Evolutionary conservation across 2,113 vertebrate genomes (phyloP), one percentile per base, ranked within the genome.

Genomic region (Synchiropus splendidus): DNA sequence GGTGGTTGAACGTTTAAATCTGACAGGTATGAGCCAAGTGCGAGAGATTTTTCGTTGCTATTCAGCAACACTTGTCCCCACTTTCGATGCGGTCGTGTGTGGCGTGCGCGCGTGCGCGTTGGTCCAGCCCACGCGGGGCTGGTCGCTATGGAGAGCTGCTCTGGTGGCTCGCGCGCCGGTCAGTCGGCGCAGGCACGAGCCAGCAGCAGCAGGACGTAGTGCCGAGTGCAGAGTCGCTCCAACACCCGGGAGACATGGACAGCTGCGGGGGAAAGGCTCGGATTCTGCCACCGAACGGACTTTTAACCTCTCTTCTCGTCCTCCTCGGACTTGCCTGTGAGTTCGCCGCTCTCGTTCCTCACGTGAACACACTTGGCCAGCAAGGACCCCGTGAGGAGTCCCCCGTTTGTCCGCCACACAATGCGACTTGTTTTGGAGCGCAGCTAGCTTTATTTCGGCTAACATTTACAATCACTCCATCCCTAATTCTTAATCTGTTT

Each of bases 291-390:
- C 30, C 16, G 10, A 30, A 31, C 48, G 59, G 70, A 59, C 46
- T 75, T 50, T 55, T 66, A 6, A 47, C 64, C 2, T 39, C 60
- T 2, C 52, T 77, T 5, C 42, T 85, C 42, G 35, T 70, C 51
- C n/a, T 83, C 1, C 61, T 36, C 53, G 72, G 74, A 60, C 45
- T 77, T 10, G 51, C 63, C 16, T 70, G 85, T 87, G 65, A 82
- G 85, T 80, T 62, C 12, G 31, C 16, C 37, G 2, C 9, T 38
- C 33, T 42, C 12, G 32, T 39, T 55, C 31, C 2, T 33, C 10
- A 16, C 34, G 38, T 1, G 15, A 31, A 9, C 32, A 13, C 12
- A 18, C 3, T 51, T 38, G 4, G 4, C 21, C 8, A 27, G 21
- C 21, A 8, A 27, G 21, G 21, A 27, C 21, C 21, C 21, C 21